Percentiles rank a stretch among this genome's conserved stretches.
These are phyloP conservation scores for Octodon degus DNA, from an alignment of 2,113 vertebrate genomes.

Conservation along the genomic window DNA sequence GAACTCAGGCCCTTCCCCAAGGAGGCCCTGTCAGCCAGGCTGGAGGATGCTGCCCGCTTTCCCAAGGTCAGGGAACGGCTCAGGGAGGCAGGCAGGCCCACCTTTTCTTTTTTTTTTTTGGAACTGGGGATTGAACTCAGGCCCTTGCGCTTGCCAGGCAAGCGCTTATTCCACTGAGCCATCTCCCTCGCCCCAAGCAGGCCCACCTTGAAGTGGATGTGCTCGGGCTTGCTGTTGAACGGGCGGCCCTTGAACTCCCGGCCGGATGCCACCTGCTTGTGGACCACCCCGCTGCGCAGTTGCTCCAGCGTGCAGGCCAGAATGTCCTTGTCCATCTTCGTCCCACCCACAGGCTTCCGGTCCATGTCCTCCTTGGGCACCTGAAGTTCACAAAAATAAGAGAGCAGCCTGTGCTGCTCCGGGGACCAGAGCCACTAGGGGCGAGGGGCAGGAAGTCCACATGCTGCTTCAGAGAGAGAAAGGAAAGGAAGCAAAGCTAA, in stretches of 20 bases:
- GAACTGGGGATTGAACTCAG: no score
- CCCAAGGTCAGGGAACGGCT: rapidly evolving
- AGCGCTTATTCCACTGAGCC: no score
- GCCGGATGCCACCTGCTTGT: constrained; percentile 82
- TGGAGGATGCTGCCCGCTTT: background rate
- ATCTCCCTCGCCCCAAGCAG: rapidly evolving
- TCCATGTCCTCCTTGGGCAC: constrained; percentile 71
- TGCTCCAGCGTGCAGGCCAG: constrained; percentile 36
- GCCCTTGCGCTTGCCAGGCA: no score
- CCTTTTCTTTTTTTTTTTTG: no score
- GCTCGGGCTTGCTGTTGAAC: constrained; percentile 93
- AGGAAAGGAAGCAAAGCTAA: background rate
- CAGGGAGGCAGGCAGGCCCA: rapidly evolving
- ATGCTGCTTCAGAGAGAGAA: background rate
- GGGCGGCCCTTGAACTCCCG: constrained; percentile 84
- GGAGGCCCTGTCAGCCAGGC: background rate
- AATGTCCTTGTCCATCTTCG: constrained; percentile 79
- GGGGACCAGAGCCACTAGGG: background rate
- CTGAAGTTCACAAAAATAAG: constrained; percentile 72
- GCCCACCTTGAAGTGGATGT: constrained; percentile 93
- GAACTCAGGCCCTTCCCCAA: rapidly evolving
- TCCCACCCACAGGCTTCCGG: constrained; percentile 61
- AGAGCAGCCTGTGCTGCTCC: background rate
- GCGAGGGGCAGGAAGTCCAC: rapidly evolving
- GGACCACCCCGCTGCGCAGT: constrained; percentile 69